Evolutionary conservation across 1,140 invertebrate genomes (phyloP).

Genomic region (Hirudo medicinalis): DNA sequence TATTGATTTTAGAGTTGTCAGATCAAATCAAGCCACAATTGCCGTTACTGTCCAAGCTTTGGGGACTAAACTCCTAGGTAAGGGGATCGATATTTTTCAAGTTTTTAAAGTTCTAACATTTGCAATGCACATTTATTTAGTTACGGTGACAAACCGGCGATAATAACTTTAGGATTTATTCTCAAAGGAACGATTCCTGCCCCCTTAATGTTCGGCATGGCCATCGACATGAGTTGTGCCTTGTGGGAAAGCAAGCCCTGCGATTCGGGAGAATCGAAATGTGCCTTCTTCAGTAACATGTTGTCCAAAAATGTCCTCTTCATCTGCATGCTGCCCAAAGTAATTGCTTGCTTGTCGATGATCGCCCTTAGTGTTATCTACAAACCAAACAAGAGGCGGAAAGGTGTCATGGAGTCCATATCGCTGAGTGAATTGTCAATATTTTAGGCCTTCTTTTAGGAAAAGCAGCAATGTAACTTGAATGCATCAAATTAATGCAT

Average conservation of each 20-base stretch:
- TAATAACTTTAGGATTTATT: no score
- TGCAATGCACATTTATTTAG: no score
- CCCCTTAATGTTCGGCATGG: background rate
- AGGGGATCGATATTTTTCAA: background rate
- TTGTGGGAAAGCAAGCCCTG: background rate
- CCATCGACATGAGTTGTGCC: constrained; percentile 2
- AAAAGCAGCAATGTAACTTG: no score
- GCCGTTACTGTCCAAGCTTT: background rate
- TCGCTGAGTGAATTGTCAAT: no score
- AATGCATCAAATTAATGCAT: no score
- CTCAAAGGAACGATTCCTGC: background rate
- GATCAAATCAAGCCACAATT: background rate
- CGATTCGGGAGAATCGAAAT: background rate
- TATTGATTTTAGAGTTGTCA: no score
- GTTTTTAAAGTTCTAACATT: background rate
- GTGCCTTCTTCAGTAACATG: background rate
- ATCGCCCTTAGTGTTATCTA: background rate
- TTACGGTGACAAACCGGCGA: no score
- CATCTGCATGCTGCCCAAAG: background rate
- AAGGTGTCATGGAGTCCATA: no score
- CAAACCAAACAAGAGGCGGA: background rate
- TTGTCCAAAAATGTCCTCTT: background rate
- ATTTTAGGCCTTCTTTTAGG: no score
- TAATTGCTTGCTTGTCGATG: background rate
- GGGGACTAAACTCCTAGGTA: background rate